A percentile compares a stretch with the other conserved stretches of the same genome.
phyloP scores from a whole-genome alignment of 2,113 vertebrate genomes.

The Mustela nigripes region DNA sequence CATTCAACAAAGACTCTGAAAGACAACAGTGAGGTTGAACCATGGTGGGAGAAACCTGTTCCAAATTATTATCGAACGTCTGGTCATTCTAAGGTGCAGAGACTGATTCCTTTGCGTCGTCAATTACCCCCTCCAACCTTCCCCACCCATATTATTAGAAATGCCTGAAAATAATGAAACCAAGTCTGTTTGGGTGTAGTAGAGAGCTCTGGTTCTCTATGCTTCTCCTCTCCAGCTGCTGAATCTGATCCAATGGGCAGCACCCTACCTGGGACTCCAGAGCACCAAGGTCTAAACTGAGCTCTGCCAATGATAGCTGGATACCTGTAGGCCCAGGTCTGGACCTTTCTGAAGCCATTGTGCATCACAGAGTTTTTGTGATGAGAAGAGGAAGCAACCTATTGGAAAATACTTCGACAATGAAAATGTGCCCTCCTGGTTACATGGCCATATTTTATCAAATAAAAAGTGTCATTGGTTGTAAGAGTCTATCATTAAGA shows the following conservation, averaged over 20 bases:
- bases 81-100: not conserved
- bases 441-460: not conserved
- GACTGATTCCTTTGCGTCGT: not conserved
- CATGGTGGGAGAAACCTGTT: not conserved
- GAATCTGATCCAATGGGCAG: not conserved
- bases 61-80: not conserved
- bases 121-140: not conserved
- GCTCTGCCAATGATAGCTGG: not conserved
- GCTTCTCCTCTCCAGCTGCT: not conserved
- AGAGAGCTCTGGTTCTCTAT: not conserved
- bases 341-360: not conserved
- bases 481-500: not conserved
- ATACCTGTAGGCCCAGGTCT: not conserved
- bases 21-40: not conserved
- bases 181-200: not conserved
- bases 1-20: not conserved
- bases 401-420: not conserved
- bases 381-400: not conserved
- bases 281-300: not conserved
- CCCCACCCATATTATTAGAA: conserved; percentile 20
- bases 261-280: not conserved
- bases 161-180: conserved; percentile 14
- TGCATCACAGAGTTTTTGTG: not conserved
- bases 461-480: not conserved
- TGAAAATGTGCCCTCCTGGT: not conserved